Conservation (phyloP, 1,140 invertebrate genomes). For the Theocolax elegans region DNA sequence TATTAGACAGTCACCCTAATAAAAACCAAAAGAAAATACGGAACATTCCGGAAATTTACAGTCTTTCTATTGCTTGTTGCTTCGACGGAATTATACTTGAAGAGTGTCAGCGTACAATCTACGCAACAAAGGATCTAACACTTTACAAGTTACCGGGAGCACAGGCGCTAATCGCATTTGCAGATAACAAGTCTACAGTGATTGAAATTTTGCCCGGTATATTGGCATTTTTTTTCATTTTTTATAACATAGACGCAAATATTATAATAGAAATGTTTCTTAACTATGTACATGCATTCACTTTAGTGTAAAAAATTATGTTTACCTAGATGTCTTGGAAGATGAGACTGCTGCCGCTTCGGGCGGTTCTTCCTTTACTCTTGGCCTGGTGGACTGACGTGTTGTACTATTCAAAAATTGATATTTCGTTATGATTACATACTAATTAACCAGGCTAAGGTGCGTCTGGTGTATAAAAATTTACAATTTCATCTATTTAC, state of each 20-base stretch:
- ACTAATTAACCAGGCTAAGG: conserved; percentile 39
- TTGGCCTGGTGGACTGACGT: conserved; percentile 71
- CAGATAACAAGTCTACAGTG: not conserved
- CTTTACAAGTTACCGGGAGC: conserved; percentile 14
- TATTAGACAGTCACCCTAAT: conserved; percentile 11
- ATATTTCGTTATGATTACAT: conserved; percentile 65
- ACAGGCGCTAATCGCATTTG: not conserved
- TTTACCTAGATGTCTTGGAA: conserved; percentile 69
- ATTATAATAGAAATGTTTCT: conserved; percentile 35
- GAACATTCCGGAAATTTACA: not conserved
- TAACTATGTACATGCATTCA: conserved; percentile 58
- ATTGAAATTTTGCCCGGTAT: conserved; percentile 7
- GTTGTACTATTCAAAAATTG: conserved; percentile 73
- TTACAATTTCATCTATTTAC: conserved; percentile 22
- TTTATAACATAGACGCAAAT: conserved; percentile 31
- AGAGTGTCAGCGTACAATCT: conserved; percentile 31
- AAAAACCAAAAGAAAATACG: not conserved
- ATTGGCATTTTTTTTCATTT: conserved; percentile 3
- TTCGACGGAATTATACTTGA: conserved; percentile 16
- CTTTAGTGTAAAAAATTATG: conserved; percentile 58
- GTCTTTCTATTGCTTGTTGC: conserved; percentile 3
- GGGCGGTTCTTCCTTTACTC: conserved; percentile 68
- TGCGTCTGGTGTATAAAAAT: conserved; percentile 36
- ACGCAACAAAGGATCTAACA: conserved; percentile 8
- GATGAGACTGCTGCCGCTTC: conserved; percentile 69